These are phyloP conservation scores for Hippopotamyrus pictus DNA, from an alignment of 2,797 vertebrate genomes.

Conservation along the genomic window DNA sequence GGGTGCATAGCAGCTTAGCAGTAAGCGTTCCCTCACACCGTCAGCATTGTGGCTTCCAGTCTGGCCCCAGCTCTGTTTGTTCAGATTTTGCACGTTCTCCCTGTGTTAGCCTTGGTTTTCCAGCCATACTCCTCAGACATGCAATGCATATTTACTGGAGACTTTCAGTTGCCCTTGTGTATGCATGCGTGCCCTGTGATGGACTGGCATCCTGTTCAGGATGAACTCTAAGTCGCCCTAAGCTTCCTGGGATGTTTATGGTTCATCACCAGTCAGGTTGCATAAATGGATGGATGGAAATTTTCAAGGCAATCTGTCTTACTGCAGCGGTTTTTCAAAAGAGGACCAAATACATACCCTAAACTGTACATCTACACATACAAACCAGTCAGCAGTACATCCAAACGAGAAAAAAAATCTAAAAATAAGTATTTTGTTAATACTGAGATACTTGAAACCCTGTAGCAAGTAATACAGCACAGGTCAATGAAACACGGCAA, in stretches of 20 bases:
- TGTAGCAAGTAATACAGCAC: slow-evolving; percentile 18
- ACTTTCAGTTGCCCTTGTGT: not conserved
- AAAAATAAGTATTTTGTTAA: slow-evolving; percentile 16
- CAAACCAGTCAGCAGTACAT: slow-evolving; percentile 3
- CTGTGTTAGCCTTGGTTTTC: not conserved
- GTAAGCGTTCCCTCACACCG: not conserved
- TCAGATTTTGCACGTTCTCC: slow-evolving; percentile 13
- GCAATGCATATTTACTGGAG: slow-evolving; percentile 4
- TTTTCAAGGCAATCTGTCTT: slow-evolving; percentile 12
- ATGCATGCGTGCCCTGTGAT: not conserved
- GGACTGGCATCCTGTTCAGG: not conserved
- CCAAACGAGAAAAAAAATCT: not conserved
- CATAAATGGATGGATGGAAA: not conserved
- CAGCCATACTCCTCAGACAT: not conserved
- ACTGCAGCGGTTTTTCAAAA: slow-evolving; percentile 15
- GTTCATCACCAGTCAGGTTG: not conserved
- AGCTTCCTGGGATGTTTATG: not conserved
- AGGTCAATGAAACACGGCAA: slow-evolving; percentile 18
- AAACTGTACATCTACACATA: slow-evolving; percentile 19
- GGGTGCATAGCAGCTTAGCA: not conserved
- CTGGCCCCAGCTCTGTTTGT: not conserved
- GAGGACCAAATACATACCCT: slow-evolving; percentile 28
- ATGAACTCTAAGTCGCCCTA: not conserved
- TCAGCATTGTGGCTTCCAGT: not conserved
- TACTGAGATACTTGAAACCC: slow-evolving; percentile 15